Evolutionary conservation across 2,888 invertebrate species (phyloP).

Genomic region (Ptilodon capucinus): DNA sequence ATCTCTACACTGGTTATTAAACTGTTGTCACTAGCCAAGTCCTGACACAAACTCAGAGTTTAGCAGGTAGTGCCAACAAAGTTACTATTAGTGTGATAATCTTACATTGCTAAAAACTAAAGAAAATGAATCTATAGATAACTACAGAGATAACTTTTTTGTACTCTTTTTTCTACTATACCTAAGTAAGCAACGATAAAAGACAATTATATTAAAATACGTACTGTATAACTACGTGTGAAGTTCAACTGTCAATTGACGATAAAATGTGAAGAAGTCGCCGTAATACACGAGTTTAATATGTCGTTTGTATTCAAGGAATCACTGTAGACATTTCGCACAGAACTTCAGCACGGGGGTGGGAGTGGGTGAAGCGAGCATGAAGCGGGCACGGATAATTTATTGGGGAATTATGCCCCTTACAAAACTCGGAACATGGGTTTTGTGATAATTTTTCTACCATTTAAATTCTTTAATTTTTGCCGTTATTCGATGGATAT

Average conservation of each 20-base stretch:
- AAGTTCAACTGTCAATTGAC: slow-evolving; percentile 56
- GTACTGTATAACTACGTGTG: slow-evolving; percentile 36
- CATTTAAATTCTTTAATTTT: neutral
- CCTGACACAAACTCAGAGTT: too few relatives aligned
- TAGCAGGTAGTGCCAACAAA: too few relatives aligned
- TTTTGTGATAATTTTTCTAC: slow-evolving; percentile 17
- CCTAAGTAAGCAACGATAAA: too few relatives aligned
- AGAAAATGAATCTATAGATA: too few relatives aligned
- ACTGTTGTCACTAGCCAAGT: too few relatives aligned
- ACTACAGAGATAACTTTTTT: too few relatives aligned
- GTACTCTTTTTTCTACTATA: too few relatives aligned
- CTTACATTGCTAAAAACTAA: too few relatives aligned
- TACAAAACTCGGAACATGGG: slow-evolving; percentile 52
- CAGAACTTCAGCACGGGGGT: slow-evolving; percentile 58
- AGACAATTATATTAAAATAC: neutral
- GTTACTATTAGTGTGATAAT: too few relatives aligned
- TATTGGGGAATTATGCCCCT: slow-evolving; percentile 70
- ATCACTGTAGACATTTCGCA: slow-evolving; percentile 82
- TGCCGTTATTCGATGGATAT: too few relatives aligned
- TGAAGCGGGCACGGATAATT: slow-evolving; percentile 72
- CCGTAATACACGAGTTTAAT: slow-evolving; percentile 72
- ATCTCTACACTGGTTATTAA: too few relatives aligned
- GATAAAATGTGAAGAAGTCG: slow-evolving; percentile 72
- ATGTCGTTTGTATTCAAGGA: slow-evolving; percentile 82
- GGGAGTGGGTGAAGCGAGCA: slow-evolving; percentile 60